These are phyloP conservation scores for Lepus europaeus DNA, from an alignment of 2,113 vertebrate genomes.

Conservation along the genomic window DNA sequence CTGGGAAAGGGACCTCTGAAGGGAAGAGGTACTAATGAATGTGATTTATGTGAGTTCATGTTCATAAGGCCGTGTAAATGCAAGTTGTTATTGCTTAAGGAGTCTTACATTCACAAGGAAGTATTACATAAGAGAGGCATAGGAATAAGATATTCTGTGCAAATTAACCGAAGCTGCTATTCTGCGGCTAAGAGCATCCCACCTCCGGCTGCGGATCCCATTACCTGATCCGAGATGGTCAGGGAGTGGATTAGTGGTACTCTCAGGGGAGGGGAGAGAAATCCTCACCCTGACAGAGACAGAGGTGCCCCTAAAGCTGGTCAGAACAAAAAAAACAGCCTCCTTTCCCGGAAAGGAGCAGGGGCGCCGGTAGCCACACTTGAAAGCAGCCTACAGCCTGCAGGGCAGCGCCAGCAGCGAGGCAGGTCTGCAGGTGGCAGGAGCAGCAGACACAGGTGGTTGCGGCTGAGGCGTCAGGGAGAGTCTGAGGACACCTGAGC, in stretches of 20 bases:
- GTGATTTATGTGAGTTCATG: conserved; percentile 83
- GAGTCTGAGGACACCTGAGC: background rate
- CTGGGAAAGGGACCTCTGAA: conserved; percentile 79
- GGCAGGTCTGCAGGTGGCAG: background rate
- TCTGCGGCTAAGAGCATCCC: conserved; percentile 65
- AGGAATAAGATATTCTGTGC: conserved; percentile 78
- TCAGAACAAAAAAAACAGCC: background rate
- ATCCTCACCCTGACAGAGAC: background rate
- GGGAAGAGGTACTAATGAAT: conserved; percentile 76
- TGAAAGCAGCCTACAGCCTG: background rate
- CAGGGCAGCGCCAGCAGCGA: background rate
- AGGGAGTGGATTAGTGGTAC: conserved; percentile 22
- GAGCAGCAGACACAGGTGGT: background rate
- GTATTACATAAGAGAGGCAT: conserved; percentile 70
- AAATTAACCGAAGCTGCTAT: conserved; percentile 74
- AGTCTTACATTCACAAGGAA: conserved; percentile 73
- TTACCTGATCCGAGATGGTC: conserved; percentile 58
- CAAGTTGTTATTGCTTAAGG: conserved; percentile 81
- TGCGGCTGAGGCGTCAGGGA: background rate
- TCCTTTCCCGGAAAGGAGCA: background rate
- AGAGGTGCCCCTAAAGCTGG: conserved; percentile 9
- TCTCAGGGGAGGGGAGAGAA: conserved; percentile 20
- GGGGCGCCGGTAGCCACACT: background rate
- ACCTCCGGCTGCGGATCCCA: conserved; percentile 59
- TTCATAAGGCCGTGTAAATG: conserved; percentile 80